Evolutionary conservation across 1,140 invertebrate genomes (phyloP).

Genomic region (Neodiprion fabricii): DNA sequence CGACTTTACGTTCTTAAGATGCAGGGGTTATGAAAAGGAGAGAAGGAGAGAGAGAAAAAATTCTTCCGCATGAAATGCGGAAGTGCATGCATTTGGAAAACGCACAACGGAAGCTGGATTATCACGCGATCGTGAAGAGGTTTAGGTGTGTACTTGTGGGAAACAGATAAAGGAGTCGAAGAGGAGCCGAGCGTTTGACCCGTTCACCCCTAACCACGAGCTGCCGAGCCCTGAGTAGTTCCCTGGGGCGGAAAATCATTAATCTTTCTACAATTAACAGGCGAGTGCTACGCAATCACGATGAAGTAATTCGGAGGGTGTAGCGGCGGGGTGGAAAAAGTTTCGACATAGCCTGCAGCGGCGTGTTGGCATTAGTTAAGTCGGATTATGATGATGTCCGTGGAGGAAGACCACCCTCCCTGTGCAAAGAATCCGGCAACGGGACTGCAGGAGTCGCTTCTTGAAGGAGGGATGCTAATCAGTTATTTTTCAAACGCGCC

Average conservation of each 20-base stretch:
- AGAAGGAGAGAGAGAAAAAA: too few species aligned
- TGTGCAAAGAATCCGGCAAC: neutral
- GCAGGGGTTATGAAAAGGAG: too few species aligned
- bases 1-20: too few species aligned
- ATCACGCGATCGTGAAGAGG: too few species aligned
- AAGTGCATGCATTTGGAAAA: too few species aligned
- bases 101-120: too few species aligned
- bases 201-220: neutral
- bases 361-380: neutral
- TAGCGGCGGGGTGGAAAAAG: neutral
- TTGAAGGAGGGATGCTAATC: neutral
- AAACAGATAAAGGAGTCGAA: too few species aligned
- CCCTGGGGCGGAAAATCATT: constrained; percentile 14
- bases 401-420: neutral
- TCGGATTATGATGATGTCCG: neutral
- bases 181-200: neutral
- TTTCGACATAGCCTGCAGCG: neutral
- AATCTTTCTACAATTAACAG: constrained; percentile 17
- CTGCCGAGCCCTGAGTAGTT: neutral
- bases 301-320: constrained; percentile 9
- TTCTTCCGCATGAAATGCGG: too few species aligned
- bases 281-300: constrained; percentile 6
- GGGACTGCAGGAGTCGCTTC: neutral
- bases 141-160: too few species aligned
- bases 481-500: neutral